A percentile compares a stretch with the other conserved stretches of the same genome.
phyloP scores from a whole-genome alignment of 2,888 invertebrate species.

The Euplexia lucipara region DNA sequence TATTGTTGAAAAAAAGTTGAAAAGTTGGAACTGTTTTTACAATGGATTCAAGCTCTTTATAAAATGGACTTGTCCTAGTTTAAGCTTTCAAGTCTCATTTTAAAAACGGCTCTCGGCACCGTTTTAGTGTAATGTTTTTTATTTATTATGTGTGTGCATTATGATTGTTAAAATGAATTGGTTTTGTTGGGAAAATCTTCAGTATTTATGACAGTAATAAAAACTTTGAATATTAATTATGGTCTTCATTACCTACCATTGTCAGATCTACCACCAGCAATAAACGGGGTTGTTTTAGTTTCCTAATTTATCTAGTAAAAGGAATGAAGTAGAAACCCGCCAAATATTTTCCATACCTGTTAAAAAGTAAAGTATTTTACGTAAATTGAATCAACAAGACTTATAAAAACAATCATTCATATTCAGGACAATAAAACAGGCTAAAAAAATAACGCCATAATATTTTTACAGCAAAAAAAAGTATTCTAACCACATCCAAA shows the following conservation, averaged over 20 bases:
- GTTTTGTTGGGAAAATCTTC: conserved; percentile 7
- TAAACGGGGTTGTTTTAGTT: too few relatives aligned
- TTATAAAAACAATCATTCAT: neutral
- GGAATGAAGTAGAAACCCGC: too few relatives aligned
- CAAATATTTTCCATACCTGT: too few relatives aligned
- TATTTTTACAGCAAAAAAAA: conserved; percentile 24
- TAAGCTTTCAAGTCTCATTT: conserved; percentile 65
- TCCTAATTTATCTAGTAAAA: too few relatives aligned
- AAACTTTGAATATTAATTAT: too few relatives aligned
- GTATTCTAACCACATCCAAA: conserved; percentile 57
- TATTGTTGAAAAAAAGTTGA: conserved; percentile 36
- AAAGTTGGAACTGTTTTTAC: conserved; percentile 58
- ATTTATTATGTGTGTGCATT: conserved; percentile 37
- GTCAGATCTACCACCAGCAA: too few relatives aligned
- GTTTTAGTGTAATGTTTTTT: conserved; percentile 66
- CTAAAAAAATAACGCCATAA: conserved; percentile 6
- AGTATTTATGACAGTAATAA: neutral
- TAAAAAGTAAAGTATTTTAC: neutral
- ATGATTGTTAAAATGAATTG: conserved; percentile 29
- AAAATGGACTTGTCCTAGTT: conserved; percentile 79
- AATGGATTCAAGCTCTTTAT: conserved; percentile 73
- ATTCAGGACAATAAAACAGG: conserved; percentile 5
- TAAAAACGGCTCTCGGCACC: conserved; percentile 68
- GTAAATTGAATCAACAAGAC: conserved; percentile 9
- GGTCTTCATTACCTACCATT: too few relatives aligned